Conservation (phyloP, 2,797 vertebrate species). For the Cynodonichthys magdalenae region DNA sequence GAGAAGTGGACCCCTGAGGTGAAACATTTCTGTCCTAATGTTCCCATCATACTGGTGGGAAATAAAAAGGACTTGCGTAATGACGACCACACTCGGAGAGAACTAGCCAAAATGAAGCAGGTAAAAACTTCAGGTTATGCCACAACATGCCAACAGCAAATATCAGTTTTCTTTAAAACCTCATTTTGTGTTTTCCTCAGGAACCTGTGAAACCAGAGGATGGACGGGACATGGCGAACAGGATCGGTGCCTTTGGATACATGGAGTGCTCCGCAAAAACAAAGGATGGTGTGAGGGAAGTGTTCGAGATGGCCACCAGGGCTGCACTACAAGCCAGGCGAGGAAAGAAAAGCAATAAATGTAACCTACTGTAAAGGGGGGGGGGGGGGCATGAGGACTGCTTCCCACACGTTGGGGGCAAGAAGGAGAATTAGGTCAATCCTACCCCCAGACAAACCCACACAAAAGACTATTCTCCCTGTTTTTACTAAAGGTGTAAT, state of each 20-base stretch:
- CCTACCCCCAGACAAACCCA: conserved; percentile 65
- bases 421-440: conserved; percentile 68
- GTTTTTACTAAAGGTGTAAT: conserved; percentile 79
- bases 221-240: conserved; percentile 96
- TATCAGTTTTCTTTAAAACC: conserved; percentile 2
- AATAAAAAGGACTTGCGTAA: conserved; percentile 99
- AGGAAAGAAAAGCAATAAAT: conserved; percentile 94
- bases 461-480: conserved; percentile 80
- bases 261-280: conserved; percentile 99
- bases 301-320: conserved; percentile 99
- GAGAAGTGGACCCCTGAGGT: conserved; percentile 99
- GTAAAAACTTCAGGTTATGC: conserved; percentile 56
- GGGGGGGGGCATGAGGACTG: conserved; percentile 66
- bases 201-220: conserved; percentile 97
- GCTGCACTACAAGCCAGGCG: conserved; percentile 96
- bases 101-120: conserved; percentile 99
- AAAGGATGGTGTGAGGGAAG: conserved; percentile 98
- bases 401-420: conserved; percentile 52
- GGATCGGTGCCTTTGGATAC: conserved; percentile 96
- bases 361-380: conserved; percentile 90
- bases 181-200: conserved; percentile 61
- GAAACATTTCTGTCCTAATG: conserved; percentile 98
- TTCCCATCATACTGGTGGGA: conserved; percentile 98
- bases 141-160: background rate
- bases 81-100: conserved; percentile 95